Evolutionary conservation across 92 coral and sea anemone genomes (phyloP).

Genomic region (Palythoa caribaeorum): DNA sequence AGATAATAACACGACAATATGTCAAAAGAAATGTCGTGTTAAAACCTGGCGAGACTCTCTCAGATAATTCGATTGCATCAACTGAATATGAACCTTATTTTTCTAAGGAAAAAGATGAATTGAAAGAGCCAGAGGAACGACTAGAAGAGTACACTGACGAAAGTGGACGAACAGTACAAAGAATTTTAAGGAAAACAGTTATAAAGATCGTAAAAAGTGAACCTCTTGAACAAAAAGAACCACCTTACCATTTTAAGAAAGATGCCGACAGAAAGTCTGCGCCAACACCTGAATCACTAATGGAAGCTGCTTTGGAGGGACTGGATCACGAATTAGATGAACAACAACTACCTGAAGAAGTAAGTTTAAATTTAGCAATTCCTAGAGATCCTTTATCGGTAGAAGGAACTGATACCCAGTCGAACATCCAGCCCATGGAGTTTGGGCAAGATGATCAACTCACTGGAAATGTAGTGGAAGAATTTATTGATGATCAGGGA

Average conservation of each 20-base stretch:
- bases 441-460: neutral
- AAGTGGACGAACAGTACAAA: conserved; percentile 79
- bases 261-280: neutral
- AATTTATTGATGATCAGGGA: conserved; percentile 75
- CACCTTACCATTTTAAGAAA: neutral
- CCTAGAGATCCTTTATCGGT: neutral
- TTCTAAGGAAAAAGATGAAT: conserved; percentile 19
- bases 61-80: neutral
- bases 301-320: conserved; percentile 37
- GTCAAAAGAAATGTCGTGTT: conserved; percentile 50
- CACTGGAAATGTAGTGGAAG: conserved; percentile 47
- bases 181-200: conserved; percentile 72
- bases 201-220: conserved; percentile 42
- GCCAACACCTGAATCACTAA: conserved; percentile 37
- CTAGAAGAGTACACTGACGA: conserved; percentile 82
- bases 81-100: conserved; percentile 28
- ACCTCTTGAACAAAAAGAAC: conserved; percentile 6
- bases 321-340: neutral
- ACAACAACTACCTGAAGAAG: conserved; percentile 36
- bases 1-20: conserved; percentile 24
- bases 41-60: conserved; percentile 52
- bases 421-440: conserved; percentile 14
- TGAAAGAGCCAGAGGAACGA: conserved; percentile 34
- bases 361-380: conserved; percentile 26
- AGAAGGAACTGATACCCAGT: neutral